These are phyloP conservation scores for Drosophila paramelanica DNA, from an alignment of 2,888 invertebrate genomes.

Conservation along the genomic window DNA sequence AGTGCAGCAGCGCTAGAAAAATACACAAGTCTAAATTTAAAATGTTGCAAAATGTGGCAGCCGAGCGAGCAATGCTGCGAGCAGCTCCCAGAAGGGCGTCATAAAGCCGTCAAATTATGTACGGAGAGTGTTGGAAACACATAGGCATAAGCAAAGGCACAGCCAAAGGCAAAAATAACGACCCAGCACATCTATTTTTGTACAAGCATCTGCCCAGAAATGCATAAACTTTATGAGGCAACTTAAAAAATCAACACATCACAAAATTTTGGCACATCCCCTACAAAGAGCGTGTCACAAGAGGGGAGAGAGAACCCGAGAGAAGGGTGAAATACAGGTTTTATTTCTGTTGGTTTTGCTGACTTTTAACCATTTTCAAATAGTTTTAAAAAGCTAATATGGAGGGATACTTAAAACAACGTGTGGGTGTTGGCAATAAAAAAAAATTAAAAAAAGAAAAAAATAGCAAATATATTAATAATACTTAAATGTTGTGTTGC, in stretches of 20 bases:
- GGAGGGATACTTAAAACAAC: constrained; percentile 32
- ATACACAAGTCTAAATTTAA: constrained; percentile 64
- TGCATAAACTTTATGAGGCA: constrained; percentile 36
- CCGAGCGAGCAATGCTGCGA: constrained; percentile 27
- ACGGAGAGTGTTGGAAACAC: constrained; percentile 28
- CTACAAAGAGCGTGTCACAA: constrained; percentile 8
- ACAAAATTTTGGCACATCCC: constrained; percentile 18
- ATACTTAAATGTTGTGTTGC: constrained; percentile 30
- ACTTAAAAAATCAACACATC: constrained; percentile 6
- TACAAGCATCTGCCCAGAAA: background rate
- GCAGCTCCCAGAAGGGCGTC: constrained; percentile 40
- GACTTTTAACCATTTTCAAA: constrained; percentile 16
- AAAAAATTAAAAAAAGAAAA: constrained; percentile 1
- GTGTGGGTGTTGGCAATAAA: constrained; percentile 49
- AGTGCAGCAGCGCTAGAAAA: constrained; percentile 42
- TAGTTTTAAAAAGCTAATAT: constrained; percentile 8
- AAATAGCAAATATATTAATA: constrained; percentile 27
- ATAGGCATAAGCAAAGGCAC: constrained; percentile 18
- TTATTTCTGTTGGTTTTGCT: constrained; percentile 1
- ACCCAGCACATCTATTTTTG: constrained; percentile 22
- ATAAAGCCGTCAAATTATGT: constrained; percentile 58
- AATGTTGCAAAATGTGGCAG: constrained; percentile 62
- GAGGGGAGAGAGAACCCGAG: background rate
- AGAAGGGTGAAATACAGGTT: too few relatives aligned
- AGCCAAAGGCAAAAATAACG: background rate